Evolutionary conservation across 92 coral and sea anemone genomes (phyloP), one percentile per base, ranked within the genome.

Genomic region (Scolanthus callimorphus): DNA sequence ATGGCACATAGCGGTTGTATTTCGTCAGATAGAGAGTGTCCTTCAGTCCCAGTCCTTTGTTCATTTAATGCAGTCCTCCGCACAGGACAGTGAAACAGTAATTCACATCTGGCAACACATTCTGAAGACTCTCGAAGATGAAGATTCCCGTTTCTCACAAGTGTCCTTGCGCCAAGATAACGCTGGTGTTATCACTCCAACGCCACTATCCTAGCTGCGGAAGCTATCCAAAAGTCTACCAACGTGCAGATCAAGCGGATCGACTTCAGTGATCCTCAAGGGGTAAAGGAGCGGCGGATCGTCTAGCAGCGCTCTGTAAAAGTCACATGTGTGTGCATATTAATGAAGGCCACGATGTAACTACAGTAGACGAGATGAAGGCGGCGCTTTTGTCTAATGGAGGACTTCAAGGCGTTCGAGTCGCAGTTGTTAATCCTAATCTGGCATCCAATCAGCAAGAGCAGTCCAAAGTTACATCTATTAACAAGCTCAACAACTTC

Each of bases 401-500:
- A 2, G 63, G 63, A 17, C 15, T 57, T 1, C 25, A 57, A 31
- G 63, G 49, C 9, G 23, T 57, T 4, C 4, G 63, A 20, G 63
- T 34, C 23, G 63, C 17, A 17, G 63, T 26, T 6, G 1, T 25
- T n/a, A n/a, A n/a, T n/a, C n/a, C n/a, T n/a, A n/a, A n/a, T n/a
- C n/a, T n/a, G n/a, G n/a, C n/a, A n/a, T n/a, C n/a, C n/a, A n/a
- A n/a, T n/a, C n/a, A n/a, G n/a, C n/a, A n/a, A n/a, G 21, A 31
- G 20, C 26, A 47, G 19, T 39, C 41, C 55, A 77, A 69, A 20
- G 43, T 60, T 12, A 19, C 71, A n/a, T 71, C 70, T 15, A 55
- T 77, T 17, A 77, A 49, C 59, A 60, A 60, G 10, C 44, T 69
- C 10, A 77, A 77, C 53, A 69, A 69, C 25, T 77, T 51, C 34